Evolutionary conservation across 1,140 invertebrate species (phyloP), one percentile per base, ranked within the genome.

Genomic region (Lasaia peninsularis): DNA sequence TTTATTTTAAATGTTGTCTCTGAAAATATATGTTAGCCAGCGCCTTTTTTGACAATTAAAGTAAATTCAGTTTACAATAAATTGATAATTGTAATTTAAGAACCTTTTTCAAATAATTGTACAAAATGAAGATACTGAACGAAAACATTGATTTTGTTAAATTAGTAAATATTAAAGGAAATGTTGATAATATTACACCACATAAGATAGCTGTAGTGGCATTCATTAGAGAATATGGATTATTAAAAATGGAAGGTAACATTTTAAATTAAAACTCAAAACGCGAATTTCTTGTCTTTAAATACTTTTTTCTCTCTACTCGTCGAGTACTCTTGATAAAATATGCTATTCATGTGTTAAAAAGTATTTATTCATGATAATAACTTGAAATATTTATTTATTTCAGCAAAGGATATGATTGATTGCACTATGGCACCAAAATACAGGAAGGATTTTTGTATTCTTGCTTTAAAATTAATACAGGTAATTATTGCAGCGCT

Each of bases 201-300:
- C 89, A 90, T 58, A 90, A 90, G 78, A 87, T 90, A 56, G 89
- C 89, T 5, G 88, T 90, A 24, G 85, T 90, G 16, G 86, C 86
- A 53, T 90, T 90, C 71, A 90, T 90, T 35, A 62, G 85, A 56
- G 89, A 90, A 65, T 90, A 89, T 78, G 83, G 85, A 49, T 63
- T 88, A 52, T 59, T 88, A 50, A 88, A 85, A 73, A 77, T 85
- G 14, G 80, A 86, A 80, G 83, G 83, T 86, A 69, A 35, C 33
- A 58, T 40, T 50, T 20, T 37, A 5, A 56, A 28, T 1, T 21
- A 20, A 6, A 14, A 21, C 1, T 32, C 10, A 44, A 16, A 24
- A 37, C n/a, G n/a, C n/a, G n/a, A n/a, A n/a, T n/a, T n/a, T n/a
- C n/a, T n/a, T n/a, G n/a, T n/a, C n/a, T n/a, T n/a, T n/a, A n/a